phyloP scores from a whole-genome alignment of 2,888 invertebrate species.

The Agrochola circellaris region DNA sequence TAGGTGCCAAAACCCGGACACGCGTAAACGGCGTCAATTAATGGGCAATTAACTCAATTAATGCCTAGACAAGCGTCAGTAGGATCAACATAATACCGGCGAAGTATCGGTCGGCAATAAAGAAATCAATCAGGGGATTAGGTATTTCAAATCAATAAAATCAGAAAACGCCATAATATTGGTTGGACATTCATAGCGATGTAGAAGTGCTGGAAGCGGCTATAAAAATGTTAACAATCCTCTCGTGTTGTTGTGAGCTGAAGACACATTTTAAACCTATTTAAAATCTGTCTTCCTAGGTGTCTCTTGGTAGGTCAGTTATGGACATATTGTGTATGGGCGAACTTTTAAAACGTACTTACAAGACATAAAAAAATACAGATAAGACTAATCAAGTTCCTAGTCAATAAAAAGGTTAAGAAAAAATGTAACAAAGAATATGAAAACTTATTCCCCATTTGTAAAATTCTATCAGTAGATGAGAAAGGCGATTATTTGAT shows the following conservation, averaged over 20 bases:
- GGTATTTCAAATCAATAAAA: slow-evolving; percentile 91
- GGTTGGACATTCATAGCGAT: slow-evolving; percentile 74
- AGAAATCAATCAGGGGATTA: slow-evolving; percentile 90
- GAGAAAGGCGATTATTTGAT: no score
- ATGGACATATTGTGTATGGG: no score
- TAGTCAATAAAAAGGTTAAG: no score
- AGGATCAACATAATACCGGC: slow-evolving; percentile 83
- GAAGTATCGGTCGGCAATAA: slow-evolving; percentile 86
- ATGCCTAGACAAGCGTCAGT: slow-evolving; percentile 85
- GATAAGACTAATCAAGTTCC: no score
- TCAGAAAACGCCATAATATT: slow-evolving; percentile 85
- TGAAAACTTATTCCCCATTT: no score
- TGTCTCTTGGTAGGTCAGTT: no score
- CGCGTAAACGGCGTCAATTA: slow-evolving; percentile 87
- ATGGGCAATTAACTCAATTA: slow-evolving; percentile 87
- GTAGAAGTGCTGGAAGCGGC: slow-evolving; percentile 73
- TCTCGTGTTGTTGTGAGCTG: neutral
- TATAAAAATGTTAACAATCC: neutral
- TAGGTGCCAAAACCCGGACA: slow-evolving; percentile 87
- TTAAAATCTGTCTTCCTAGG: no score
- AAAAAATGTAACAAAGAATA: no score
- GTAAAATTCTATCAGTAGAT: no score
- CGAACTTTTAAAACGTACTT: no score
- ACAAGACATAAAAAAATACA: no score
- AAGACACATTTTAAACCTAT: neutral